A percentile compares a stretch with the other conserved stretches of the same genome.
Evolutionary conservation across 2,113 vertebrate species (phyloP).

Genomic region (Helogale parvula): DNA sequence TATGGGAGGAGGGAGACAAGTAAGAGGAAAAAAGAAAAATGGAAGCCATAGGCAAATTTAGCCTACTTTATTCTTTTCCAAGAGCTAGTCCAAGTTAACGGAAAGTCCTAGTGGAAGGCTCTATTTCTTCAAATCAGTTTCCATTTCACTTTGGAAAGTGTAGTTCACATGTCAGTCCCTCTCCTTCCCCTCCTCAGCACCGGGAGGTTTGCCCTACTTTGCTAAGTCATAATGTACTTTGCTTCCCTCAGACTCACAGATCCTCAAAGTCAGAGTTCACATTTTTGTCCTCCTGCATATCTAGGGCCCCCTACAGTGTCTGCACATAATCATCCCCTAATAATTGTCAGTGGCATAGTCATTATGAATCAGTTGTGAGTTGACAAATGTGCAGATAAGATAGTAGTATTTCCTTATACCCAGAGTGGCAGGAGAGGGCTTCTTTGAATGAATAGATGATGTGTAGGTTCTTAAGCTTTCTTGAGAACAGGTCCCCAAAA

Average conservation of each 20-base stretch:
- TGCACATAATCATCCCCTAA: background rate
- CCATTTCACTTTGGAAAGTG: background rate
- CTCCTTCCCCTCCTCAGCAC: background rate
- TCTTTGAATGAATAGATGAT: background rate
- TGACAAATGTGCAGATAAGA: background rate
- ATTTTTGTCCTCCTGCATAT: background rate
- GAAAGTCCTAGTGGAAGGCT: background rate
- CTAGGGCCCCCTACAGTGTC: background rate
- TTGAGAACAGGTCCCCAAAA: background rate
- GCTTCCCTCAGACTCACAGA: background rate
- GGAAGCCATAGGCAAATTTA: background rate
- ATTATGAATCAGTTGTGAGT: background rate
- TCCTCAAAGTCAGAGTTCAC: background rate
- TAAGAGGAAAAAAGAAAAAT: background rate
- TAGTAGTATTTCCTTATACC: background rate
- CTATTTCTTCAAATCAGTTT: background rate
- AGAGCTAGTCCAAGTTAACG: background rate
- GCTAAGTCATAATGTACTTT: background rate
- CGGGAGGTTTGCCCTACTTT: accelerated
- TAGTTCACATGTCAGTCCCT: background rate
- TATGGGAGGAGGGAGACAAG: accelerated
- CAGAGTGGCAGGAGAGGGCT: background rate
- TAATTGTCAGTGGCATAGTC: background rate
- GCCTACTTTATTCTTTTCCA: background rate
- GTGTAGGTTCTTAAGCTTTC: background rate